Conservation (phyloP, 2,797 vertebrate species). For the Scolopax rusticola region DNA sequence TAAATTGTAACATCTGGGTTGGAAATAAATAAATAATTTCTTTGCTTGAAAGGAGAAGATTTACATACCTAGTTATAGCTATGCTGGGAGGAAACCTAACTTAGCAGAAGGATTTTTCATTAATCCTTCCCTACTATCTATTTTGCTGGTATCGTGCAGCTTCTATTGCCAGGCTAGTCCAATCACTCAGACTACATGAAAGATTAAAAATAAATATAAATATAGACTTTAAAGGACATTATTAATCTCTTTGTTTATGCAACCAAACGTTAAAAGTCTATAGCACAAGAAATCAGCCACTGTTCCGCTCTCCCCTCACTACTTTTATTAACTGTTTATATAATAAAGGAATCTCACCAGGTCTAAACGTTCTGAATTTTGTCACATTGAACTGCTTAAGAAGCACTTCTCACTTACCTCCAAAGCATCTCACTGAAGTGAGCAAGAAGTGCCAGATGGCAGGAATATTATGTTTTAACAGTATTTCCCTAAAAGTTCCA, state of each 20-base stretch:
- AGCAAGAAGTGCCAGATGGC: neutral
- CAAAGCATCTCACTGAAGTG: neutral
- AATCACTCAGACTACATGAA: neutral
- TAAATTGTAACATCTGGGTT: neutral
- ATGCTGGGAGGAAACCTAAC: neutral
- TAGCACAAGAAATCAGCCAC: neutral
- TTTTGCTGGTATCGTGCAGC: neutral
- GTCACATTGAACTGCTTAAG: neutral
- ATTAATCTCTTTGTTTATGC: neutral
- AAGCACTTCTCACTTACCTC: neutral
- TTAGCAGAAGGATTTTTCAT: neutral
- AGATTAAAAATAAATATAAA: neutral
- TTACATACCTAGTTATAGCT: neutral
- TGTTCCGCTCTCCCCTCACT: fast-evolving
- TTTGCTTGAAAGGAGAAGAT: neutral
- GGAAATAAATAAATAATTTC: neutral
- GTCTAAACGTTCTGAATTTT: neutral
- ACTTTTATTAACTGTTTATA: neutral
- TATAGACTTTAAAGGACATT: neutral
- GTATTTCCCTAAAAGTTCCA: neutral
- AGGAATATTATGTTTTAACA: neutral
- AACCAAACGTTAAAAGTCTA: neutral
- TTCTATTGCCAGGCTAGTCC: neutral
- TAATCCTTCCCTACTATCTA: neutral
- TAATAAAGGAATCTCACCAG: neutral